Evolutionary conservation across 92 coral and sea anemone genomes (phyloP), one percentile per base, ranked within the genome.

Genomic region (Nematostella vectensis): DNA sequence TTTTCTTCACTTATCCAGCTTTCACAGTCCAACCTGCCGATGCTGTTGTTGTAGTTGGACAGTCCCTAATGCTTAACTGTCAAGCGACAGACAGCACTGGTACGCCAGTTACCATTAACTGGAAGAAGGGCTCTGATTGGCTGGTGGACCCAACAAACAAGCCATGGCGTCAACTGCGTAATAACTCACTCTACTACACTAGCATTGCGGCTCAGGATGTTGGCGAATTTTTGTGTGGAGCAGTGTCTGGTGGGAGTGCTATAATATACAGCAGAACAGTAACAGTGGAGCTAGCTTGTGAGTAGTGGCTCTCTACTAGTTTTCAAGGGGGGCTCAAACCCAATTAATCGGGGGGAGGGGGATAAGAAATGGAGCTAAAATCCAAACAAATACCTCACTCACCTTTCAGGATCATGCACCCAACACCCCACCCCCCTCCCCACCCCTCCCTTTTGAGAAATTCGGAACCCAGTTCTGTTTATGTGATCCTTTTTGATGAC

Each of bases 201-300:
- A 86, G 77, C n/a, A 74, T 88, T 4, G 61, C 63, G 4, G 81
- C 67, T 29, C 29, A 27, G 2, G 94, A 88, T 48, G 66, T 78
- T 25, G 98, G 94, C 18, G 37, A 50, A 1, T 91, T 80, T 43
- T 25, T 31, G 19, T 91, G 98, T 67, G 96, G 80, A 0, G 6
- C 60, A 2, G 63, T 80, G 20, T 10, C 4, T n/a, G 75, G 72
- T 1, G 69, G 81, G 16, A 29, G 48, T 8, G 48, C 27, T n/a
- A 58, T 67, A 8, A 85, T 48, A 25, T 74, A 86, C 71, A 81
- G 93, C 54, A 66, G 83, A 45, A 58, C 54, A 11, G 93, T 95
- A 15, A 79, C 40, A 54, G 85, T 89, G 27, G 65, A 84, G 33
- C 67, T 71, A 47, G 98, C 98, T 52, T 91, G 98, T 91, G 74